Percentiles rank a stretch among this genome's conserved stretches.
Evolutionary conservation across 2,797 vertebrate species (phyloP).

Genomic region (Hyperoplus lanceolatus): DNA sequence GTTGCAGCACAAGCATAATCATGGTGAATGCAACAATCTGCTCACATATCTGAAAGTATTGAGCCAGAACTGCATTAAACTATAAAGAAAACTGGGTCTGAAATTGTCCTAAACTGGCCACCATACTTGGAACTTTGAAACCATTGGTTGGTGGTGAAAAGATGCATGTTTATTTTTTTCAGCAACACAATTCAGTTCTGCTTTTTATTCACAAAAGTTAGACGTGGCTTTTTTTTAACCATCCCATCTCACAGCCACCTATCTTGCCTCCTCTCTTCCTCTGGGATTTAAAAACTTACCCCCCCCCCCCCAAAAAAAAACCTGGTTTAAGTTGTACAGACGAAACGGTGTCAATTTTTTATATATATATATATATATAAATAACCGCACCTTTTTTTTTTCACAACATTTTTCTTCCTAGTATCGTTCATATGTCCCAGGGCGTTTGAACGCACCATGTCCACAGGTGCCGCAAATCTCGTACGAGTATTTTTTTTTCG

Average conservation of each 20-base stretch:
- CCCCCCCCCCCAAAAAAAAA: too few species aligned
- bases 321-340: constrained; percentile 15
- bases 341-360: background rate
- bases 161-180: background rate
- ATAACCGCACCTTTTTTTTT: constrained; percentile 36
- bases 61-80: background rate
- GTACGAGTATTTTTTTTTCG: constrained; percentile 15
- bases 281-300: background rate
- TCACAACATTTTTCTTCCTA: background rate
- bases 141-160: background rate
- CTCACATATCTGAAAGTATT: too few species aligned
- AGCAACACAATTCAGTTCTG: background rate
- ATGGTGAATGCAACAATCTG: too few species aligned
- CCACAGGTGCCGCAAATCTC: constrained; percentile 30
- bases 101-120: constrained; percentile 8
- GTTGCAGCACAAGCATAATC: too few species aligned
- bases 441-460: constrained; percentile 17
- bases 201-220: too few species aligned
- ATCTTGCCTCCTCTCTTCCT: background rate
- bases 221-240: too few species aligned
- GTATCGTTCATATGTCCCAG: background rate
- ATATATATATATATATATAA: background rate
- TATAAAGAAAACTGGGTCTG: background rate
- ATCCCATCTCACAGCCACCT: background rate
- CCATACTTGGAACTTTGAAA: background rate